Base-by-base conservation (phyloP, 2,888 invertebrate species). In the Acheta domesticus region DNA sequence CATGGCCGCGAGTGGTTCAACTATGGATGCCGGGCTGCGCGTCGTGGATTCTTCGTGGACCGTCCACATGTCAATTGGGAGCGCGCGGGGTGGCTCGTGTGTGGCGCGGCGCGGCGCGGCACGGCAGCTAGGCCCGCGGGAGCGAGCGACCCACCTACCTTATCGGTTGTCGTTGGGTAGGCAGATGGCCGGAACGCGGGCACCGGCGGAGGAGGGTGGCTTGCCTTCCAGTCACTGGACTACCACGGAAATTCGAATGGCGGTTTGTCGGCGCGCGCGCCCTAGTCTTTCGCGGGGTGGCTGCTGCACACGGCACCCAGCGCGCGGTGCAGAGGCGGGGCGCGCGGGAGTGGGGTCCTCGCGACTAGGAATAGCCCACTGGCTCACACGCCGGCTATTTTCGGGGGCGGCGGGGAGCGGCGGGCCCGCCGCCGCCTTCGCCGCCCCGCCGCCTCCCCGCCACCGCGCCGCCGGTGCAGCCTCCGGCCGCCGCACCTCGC, bases 231-330 rank as follows among this genome's bases (percentile, higher is more conserved):
- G 87, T 88, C 88, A 88, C 88, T 87, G 87, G 81, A 89, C 89
- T 88, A 89, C 89, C 89, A 89, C 89, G 87, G 87, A 88, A 88
- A 85, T 89, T 89, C 89, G 90, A 90, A 89, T 90, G 90, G 87
- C 88, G 87, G 74, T 74, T 86, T 86, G 86, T 86, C 86, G 86
- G 85, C 86, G 86, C 84, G 86, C 86, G 85, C 86, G 87, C 87
- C 78, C 88, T 90, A 90, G 90, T 90, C 90, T 90, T 90, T 90
- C 88, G 87, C 88, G 50, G 83, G 50, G 83, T 87, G 88, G 62
- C n/a, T n/a, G 62, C 62, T 90, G 90, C 90, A 90, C 90, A 90
- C 90, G 90, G 88, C 90, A 80, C 82, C 73, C 36, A 20, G 21
- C 48, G 48, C 75, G 19, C 62, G 20, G 12, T 21, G 23, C n/a